Conservation (phyloP, 2,888 invertebrate species). For the Caenorhabditis uteleia region DNA sequence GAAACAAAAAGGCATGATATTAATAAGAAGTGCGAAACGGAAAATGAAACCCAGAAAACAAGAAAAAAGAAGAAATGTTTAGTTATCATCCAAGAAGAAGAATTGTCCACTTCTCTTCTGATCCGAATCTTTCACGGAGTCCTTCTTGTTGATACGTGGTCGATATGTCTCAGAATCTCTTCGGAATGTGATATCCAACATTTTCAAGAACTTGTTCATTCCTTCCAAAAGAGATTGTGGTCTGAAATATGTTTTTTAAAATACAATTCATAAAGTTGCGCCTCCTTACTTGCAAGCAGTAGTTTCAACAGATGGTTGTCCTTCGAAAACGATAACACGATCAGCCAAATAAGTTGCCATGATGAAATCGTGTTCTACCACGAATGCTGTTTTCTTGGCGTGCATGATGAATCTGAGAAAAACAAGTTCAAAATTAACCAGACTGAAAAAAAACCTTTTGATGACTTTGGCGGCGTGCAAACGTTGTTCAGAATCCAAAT, state of each 20-base stretch:
- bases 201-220: constrained; percentile 95
- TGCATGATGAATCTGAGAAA: constrained; percentile 90
- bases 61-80: no score
- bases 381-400: constrained; percentile 98
- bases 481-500: constrained; percentile 99
- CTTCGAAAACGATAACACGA: constrained; percentile 97
- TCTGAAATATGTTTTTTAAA: constrained; percentile 65
- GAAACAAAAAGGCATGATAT: neutral
- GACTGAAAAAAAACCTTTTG: constrained; percentile 84
- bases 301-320: constrained; percentile 86
- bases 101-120: constrained; percentile 96
- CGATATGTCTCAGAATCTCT: constrained; percentile 98
- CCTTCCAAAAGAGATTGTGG: constrained; percentile 89
- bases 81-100: constrained; percentile 95
- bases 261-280: neutral
- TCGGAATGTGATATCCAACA: constrained; percentile 95
- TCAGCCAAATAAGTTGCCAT: constrained; percentile 99
- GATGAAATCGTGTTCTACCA: constrained; percentile 99
- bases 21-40: constrained; percentile 1
- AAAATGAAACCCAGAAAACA: no score
- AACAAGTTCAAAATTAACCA: no score
- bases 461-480: constrained; percentile 98
- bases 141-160: constrained; percentile 94
- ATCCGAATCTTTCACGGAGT: constrained; percentile 96
- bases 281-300: constrained; percentile 80